Evolutionary conservation across 2,888 invertebrate genomes (phyloP).

Genomic region (Balanococcus diminutus): DNA sequence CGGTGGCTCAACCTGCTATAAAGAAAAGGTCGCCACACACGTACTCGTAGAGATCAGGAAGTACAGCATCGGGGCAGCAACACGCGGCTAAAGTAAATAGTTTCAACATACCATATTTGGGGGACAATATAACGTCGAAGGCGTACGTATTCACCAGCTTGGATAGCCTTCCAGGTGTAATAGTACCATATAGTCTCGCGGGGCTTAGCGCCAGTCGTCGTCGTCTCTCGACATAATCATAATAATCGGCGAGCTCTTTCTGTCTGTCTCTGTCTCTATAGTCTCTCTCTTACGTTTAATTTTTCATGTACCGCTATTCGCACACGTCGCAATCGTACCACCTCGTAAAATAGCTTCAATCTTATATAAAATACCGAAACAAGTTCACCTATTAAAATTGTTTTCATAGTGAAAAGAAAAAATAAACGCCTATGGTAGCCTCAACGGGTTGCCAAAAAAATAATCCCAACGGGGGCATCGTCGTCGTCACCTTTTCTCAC

Average conservation of each 20-base stretch:
- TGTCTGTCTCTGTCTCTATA: not conserved
- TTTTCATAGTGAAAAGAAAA: not conserved
- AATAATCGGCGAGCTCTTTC: constrained; percentile 10
- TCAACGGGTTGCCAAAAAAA: not conserved
- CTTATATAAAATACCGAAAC: not conserved
- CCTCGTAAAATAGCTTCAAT: not conserved
- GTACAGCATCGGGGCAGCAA: constrained; percentile 35
- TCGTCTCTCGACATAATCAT: constrained; percentile 46
- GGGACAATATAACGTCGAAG: constrained; percentile 30
- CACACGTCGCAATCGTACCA: not conserved
- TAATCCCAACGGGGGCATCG: too few species aligned
- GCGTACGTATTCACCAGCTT: not conserved
- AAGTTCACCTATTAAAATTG: not conserved
- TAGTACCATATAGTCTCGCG: constrained; percentile 43
- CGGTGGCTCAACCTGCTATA: constrained; percentile 25
- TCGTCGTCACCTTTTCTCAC: not conserved
- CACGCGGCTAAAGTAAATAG: constrained; percentile 53
- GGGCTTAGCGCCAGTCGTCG: constrained; percentile 34
- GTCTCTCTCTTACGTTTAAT: not conserved
- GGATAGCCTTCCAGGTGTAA: constrained; percentile 34
- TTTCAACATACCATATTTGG: constrained; percentile 55
- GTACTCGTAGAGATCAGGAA: constrained; percentile 44
- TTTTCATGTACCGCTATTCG: not conserved
- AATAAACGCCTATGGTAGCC: not conserved
- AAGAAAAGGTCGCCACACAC: constrained; percentile 31